A percentile compares a stretch with the other conserved stretches of the same genome.
Evolutionary conservation across 1,140 invertebrate species (phyloP).

Genomic region (Rhysida immarginata): DNA sequence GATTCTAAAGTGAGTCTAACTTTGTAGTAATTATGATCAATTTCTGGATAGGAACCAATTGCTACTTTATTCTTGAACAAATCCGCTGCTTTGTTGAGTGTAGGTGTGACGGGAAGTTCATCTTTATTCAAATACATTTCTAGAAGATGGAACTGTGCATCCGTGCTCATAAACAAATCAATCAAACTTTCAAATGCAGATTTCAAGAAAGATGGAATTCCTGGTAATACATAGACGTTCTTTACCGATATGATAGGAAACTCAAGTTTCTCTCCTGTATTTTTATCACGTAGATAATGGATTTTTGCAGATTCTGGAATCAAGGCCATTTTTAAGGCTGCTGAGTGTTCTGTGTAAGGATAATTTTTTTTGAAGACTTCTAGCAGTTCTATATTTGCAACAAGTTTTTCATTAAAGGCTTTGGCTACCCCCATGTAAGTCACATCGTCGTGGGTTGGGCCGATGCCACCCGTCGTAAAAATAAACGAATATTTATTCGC

Average conservation of each 20-base stretch:
- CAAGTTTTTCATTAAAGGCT: conserved; percentile 46
- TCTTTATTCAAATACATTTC: conserved; percentile 37
- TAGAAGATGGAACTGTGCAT: conserved; percentile 26
- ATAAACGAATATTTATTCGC: conserved; percentile 45
- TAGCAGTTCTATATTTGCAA: conserved; percentile 41
- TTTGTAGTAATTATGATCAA: conserved; percentile 35
- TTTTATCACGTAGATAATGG: conserved; percentile 19
- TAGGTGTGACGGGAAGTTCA: conserved; percentile 39
- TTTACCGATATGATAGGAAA: conserved; percentile 49
- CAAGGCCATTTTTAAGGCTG: conserved; percentile 35
- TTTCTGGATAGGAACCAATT: conserved; percentile 52
- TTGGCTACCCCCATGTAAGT: conserved; percentile 61
- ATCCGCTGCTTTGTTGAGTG: conserved; percentile 36
- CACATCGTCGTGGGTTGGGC: conserved; percentile 71
- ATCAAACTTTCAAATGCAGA: conserved; percentile 37
- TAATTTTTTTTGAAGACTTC: conserved; percentile 36
- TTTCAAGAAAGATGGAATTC: conserved; percentile 49
- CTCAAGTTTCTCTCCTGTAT: conserved; percentile 23
- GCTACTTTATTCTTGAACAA: conserved; percentile 37
- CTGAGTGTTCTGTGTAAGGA: conserved; percentile 14
- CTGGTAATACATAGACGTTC: conserved; percentile 66
- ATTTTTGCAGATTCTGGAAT: conserved; percentile 28
- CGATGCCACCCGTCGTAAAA: conserved; percentile 63
- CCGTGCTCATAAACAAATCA: conserved; percentile 26
- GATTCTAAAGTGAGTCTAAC: conserved; percentile 34